phyloP scores from a whole-genome alignment of 2,113 vertebrate genomes.

The Gracilinanus agilis region DNA sequence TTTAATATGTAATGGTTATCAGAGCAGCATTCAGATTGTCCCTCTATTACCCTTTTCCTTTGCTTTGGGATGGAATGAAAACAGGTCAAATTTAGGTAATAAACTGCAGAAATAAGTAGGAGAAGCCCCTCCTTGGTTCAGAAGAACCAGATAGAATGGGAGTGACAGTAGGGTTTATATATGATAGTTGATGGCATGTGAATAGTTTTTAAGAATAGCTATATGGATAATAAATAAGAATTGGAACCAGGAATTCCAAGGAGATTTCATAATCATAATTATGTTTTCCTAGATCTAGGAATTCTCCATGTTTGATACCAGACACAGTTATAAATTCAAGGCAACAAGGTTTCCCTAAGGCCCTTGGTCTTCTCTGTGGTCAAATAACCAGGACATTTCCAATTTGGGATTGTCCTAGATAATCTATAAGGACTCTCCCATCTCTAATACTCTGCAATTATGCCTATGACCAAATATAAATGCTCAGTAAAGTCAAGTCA shows the following conservation, averaged over 20 bases:
- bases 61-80: neutral
- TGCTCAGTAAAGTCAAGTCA: neutral
- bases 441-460: neutral
- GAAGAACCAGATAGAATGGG: too few relatives aligned
- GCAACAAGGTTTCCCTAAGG: neutral
- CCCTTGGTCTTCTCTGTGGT: neutral
- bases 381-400: neutral
- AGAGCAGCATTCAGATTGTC: neutral
- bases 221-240: too few relatives aligned
- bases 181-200: too few relatives aligned
- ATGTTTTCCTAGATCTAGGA: too few relatives aligned
- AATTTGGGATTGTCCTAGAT: neutral
- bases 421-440: neutral
- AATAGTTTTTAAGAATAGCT: too few relatives aligned
- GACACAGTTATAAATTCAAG: neutral
- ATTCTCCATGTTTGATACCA: too few relatives aligned
- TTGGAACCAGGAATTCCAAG: too few relatives aligned
- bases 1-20: neutral
- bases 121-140: neutral
- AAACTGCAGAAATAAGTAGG: neutral
- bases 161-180: too few relatives aligned
- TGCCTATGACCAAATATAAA: neutral
- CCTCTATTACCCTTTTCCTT: neutral
- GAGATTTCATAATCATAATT: too few relatives aligned
- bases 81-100: neutral